Conservation (phyloP, 2,113 vertebrate genomes). For the Petaurus breviceps region DNA sequence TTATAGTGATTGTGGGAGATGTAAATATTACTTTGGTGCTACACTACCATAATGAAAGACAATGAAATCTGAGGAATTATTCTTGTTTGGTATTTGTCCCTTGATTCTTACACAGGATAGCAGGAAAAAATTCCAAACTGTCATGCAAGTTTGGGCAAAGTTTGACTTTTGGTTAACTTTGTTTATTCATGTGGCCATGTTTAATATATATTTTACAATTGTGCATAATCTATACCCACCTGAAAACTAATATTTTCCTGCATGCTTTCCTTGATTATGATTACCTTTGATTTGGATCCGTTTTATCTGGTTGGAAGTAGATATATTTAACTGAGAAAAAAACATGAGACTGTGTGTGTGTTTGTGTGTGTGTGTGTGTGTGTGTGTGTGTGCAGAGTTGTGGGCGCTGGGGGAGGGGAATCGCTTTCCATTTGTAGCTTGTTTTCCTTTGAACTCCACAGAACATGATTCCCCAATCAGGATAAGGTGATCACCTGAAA, state of each 20-base stretch:
- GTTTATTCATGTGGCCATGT: background rate
- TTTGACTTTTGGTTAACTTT: background rate
- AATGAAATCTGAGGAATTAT: background rate
- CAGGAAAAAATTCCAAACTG: background rate
- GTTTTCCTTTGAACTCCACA: background rate
- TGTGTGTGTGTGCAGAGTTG: too few relatives aligned
- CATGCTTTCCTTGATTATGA: background rate
- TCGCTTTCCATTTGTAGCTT: background rate
- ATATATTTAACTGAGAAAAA: background rate
- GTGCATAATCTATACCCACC: background rate
- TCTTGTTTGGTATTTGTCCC: background rate
- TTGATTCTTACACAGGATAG: background rate
- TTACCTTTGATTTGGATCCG: background rate
- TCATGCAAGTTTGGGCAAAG: background rate
- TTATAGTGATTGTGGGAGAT: too few relatives aligned
- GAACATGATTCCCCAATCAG: background rate
- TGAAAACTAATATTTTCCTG: background rate
- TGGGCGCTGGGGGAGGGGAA: too few relatives aligned
- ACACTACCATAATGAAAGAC: background rate
- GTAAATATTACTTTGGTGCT: too few relatives aligned
- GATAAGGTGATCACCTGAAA: background rate
- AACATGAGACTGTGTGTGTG: too few relatives aligned
- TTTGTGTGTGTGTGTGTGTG: too few relatives aligned
- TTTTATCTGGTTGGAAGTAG: background rate
- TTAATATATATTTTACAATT: background rate